Conservation (phyloP, 2,888 invertebrate species). For the Megalurothrips usitatus region DNA sequence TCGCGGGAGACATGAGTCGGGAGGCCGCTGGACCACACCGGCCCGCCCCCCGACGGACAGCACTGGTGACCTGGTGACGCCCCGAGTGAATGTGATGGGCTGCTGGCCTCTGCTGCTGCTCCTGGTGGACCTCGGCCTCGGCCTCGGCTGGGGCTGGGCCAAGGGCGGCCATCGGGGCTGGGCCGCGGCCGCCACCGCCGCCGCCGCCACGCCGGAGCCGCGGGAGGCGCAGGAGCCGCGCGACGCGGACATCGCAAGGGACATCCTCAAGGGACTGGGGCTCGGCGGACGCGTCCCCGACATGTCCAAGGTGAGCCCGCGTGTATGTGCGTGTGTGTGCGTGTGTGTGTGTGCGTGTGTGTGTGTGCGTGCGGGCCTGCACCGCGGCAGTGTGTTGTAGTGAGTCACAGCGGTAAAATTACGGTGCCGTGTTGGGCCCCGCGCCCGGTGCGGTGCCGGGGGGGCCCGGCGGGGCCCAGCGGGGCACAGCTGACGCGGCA, state of each 20-base stretch:
- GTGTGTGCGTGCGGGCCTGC: too few relatives aligned
- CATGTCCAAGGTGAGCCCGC: not conserved
- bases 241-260: not conserved
- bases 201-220: not conserved
- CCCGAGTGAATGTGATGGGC: not conserved
- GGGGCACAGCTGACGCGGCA: too few relatives aligned
- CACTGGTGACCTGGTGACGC: not conserved
- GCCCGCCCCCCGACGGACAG: not conserved
- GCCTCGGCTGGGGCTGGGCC: not conserved
- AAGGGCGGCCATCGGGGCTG: not conserved
- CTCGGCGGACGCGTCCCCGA: not conserved
- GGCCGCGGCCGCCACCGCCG: not conserved
- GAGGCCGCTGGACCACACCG: not conserved
- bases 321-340: too few relatives aligned
- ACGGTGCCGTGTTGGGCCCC: not conserved
- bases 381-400: not conserved
- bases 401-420: not conserved
- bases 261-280: not conserved
- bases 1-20: conserved; percentile 14
- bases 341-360: too few relatives aligned
- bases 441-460: too few relatives aligned
- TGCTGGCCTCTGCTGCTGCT: not conserved
- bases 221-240: not conserved
- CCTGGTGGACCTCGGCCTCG: not conserved
- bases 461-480: too few relatives aligned